Conservation (phyloP, 2,113 vertebrate species). For the Phyllopteryx taeniolatus region DNA sequence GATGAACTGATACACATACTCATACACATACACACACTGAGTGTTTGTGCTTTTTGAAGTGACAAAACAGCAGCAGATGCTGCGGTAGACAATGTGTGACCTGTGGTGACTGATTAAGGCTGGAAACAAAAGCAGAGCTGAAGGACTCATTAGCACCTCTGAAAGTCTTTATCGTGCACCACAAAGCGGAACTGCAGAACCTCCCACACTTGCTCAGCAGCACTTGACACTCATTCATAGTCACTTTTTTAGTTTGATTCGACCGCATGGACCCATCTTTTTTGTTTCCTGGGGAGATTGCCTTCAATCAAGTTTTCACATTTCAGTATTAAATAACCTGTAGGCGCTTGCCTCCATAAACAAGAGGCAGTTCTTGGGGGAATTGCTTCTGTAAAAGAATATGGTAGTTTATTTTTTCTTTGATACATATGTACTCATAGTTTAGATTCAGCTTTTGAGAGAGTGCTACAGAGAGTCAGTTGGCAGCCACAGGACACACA, state of each 20-base stretch:
- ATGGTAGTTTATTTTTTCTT: not conserved
- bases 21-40: constrained; percentile 9
- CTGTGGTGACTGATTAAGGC: constrained; percentile 55
- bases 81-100: constrained; percentile 41
- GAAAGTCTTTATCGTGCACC: constrained; percentile 41
- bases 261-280: not conserved
- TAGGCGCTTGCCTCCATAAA: not conserved
- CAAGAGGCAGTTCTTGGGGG: not conserved
- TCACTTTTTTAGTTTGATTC: constrained; percentile 17
- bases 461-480: too few species aligned
- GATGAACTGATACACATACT: constrained; percentile 14
- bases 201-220: constrained; percentile 22
- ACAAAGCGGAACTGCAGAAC: constrained; percentile 33
- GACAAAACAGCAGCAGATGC: constrained; percentile 47
- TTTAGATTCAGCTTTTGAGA: not conserved
- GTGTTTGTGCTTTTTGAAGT: constrained; percentile 44
- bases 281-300: not conserved
- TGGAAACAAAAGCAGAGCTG: constrained; percentile 50
- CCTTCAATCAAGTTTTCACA: constrained; percentile 11
- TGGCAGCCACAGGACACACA: too few species aligned
- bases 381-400: not conserved
- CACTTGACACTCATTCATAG: constrained; percentile 27
- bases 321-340: not conserved
- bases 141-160: constrained; percentile 60
- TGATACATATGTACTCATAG: too few species aligned